phyloP scores from a whole-genome alignment of 1,140 invertebrate species.

The Drosophila micromelanica region DNA sequence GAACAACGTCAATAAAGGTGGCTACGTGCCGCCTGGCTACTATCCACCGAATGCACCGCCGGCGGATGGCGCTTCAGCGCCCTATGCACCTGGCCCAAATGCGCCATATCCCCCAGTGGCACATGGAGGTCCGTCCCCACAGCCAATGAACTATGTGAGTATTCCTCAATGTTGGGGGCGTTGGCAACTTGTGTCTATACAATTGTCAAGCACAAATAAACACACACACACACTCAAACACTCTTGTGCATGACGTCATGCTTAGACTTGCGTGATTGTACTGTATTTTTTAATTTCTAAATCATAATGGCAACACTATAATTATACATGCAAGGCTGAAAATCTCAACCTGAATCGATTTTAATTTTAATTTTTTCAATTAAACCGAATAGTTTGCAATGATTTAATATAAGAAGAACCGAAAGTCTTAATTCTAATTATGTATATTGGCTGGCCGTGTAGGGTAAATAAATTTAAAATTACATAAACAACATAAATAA shows the following conservation, averaged over 20 bases:
- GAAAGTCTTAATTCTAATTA: too few species aligned
- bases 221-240: background rate
- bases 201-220: conserved; percentile 6
- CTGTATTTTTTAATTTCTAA: background rate
- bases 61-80: conserved; percentile 38
- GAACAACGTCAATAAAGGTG: conserved; percentile 72
- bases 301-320: background rate
- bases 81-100: conserved; percentile 15
- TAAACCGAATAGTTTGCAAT: too few species aligned
- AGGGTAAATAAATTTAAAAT: too few species aligned
- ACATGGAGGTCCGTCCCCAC: conserved; percentile 6
- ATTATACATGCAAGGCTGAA: background rate
- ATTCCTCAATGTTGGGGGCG: conserved; percentile 19
- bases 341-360: background rate
- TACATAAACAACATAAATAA: too few species aligned
- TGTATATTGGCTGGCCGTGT: too few species aligned
- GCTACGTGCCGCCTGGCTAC: conserved; percentile 69
- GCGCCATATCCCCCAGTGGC: conserved; percentile 13
- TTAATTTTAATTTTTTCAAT: background rate
- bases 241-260: background rate
- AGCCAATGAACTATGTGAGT: conserved; percentile 37
- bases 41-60: conserved; percentile 71
- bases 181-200: conserved; percentile 19
- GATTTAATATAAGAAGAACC: too few species aligned
- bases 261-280: background rate